Evolutionary conservation across 1,140 invertebrate genomes (phyloP).

Genomic region (Pachyrhynchus sulphureomaculatus): DNA sequence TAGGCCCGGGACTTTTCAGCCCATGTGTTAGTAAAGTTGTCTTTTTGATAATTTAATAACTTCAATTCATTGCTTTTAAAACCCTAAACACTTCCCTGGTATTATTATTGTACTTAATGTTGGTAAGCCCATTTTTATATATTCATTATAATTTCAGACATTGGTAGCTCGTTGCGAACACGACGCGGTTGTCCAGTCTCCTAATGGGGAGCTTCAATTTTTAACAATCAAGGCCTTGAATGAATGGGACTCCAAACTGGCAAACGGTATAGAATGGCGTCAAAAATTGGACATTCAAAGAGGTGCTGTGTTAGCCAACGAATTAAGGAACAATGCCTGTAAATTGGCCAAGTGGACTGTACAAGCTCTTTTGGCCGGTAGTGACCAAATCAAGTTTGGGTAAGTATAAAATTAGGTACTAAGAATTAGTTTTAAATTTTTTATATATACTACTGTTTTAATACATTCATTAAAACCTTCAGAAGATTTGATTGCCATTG

Average conservation of each 20-base stretch:
- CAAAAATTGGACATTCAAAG: slow-evolving; percentile 96
- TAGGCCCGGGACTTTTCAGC: too few species aligned
- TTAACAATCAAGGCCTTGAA: slow-evolving; percentile 97
- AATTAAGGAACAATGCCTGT: slow-evolving; percentile 97
- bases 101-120: background rate
- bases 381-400: slow-evolving; percentile 97
- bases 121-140: too few species aligned
- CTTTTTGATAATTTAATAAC: too few species aligned
- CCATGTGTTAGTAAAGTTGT: too few species aligned
- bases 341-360: slow-evolving; percentile 99
- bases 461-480: too few species aligned
- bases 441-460: too few species aligned
- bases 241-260: slow-evolving; percentile 96
- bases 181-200: slow-evolving; percentile 90
- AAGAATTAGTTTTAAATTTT: too few species aligned
- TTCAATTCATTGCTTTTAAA: too few species aligned
- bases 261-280: slow-evolving; percentile 97
- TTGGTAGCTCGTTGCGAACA: slow-evolving; percentile 94
- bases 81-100: background rate
- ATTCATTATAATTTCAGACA: too few species aligned
- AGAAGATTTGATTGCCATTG: too few species aligned
- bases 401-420: slow-evolving; percentile 2
- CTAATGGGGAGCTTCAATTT: slow-evolving; percentile 90
- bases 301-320: slow-evolving; percentile 97
- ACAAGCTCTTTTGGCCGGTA: slow-evolving; percentile 92